Base-by-base conservation (phyloP, 2,888 invertebrate genomes). In the Poecilobothrus nobilitatus region DNA sequence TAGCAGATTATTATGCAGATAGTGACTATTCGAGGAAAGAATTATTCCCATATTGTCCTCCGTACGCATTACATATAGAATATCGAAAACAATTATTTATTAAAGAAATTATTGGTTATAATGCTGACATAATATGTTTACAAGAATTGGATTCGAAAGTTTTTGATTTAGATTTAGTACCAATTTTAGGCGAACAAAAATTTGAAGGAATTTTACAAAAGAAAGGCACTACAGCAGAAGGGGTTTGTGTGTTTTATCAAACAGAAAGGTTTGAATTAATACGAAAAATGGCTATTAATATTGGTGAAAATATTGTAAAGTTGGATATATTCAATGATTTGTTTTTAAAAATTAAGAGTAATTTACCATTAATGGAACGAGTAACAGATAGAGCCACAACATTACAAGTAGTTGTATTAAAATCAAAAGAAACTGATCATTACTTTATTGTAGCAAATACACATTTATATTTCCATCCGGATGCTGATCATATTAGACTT, bases 381-480 rank as follows among this genome's bases (percentile, higher is more conserved):
- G 82, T 92, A 71, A 78, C 86, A 67, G 84, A 86, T 66, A 84
- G 89, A 73, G 86, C 88, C 53, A 91, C 91, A n/a, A 87, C 87
- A 8, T 78, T 89, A 33, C 89, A 90, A 82, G 86, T 84, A 71
- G 83, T 84, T 41, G 78, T 86, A 68, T 80, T 92, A 41, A 83
- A 86, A 74, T 86, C 87, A 2, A 78, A 83, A 71, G 87, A 86
- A 18, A 84, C 84, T 70, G 81, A 83, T 3, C 80, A 89, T 74
- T 80, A 88, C 68, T 75, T 92, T 53, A 77, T 92, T 61, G 83
- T 90, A 72, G 95, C 90, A 20, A 97, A 95, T 77, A 95, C 94
- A 1, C 97, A 98, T 84, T 84, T 97, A 66, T 97, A 94, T 83
- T 97, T 95, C 77, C 93, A 94, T 79, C 95, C 95, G 0, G 89